A percentile compares a stretch with the other conserved stretches of the same genome.
phyloP scores from a whole-genome alignment of 2,888 invertebrate genomes.

The Gnatocerus cornutus region DNA sequence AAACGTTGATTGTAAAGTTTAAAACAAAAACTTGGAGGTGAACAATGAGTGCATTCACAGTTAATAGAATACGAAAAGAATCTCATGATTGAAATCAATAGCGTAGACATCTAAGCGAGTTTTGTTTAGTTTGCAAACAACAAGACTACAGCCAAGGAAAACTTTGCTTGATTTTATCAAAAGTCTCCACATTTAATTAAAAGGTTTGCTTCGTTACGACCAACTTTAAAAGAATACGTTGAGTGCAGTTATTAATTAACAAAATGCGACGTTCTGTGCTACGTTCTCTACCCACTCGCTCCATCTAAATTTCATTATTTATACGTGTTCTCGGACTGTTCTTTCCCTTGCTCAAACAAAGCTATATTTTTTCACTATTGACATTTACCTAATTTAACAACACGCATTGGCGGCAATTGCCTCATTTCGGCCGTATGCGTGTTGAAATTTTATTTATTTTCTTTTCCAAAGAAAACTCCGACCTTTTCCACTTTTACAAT shows the following conservation, averaged over 20 bases:
- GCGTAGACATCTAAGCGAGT: neutral
- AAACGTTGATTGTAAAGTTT: neutral
- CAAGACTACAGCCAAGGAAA: neutral
- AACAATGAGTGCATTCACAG: too few species aligned
- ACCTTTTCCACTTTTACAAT: constrained; percentile 4
- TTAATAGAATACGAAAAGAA: too few species aligned
- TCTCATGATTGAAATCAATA: too few species aligned
- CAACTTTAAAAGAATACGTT: too few species aligned
- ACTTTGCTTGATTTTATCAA: too few species aligned
- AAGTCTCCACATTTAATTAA: too few species aligned
- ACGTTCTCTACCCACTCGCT: neutral
- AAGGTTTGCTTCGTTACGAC: too few species aligned
- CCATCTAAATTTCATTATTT: constrained; percentile 17
- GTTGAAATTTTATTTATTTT: constrained; percentile 11
- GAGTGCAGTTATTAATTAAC: too few species aligned
- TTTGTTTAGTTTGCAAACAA: neutral
- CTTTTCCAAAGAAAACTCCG: neutral
- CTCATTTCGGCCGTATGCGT: neutral
- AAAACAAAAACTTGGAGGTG: too few species aligned
- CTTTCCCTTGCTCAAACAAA: neutral
- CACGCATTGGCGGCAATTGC: constrained; percentile 11
- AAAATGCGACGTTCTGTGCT: neutral
- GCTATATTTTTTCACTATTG: constrained; percentile 9
- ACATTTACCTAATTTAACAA: constrained; percentile 10
- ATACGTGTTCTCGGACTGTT: constrained; percentile 6